Evolutionary conservation across 2,797 vertebrate genomes (phyloP), one percentile per base, ranked within the genome.

Genomic region (Euthynnus affinis): DNA sequence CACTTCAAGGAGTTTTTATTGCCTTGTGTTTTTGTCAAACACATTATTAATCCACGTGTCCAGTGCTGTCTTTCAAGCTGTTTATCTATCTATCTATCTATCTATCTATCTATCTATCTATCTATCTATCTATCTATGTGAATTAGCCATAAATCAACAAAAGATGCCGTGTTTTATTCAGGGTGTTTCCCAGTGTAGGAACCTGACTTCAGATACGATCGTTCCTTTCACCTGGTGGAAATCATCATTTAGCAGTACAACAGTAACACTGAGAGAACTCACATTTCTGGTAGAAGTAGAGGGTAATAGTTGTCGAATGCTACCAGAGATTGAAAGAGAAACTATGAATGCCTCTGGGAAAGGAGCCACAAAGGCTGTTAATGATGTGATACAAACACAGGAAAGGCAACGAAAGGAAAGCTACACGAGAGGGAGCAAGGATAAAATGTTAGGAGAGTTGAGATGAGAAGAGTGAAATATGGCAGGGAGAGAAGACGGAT

Each of bases 391-490:
- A 58, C 62, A 87, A 76, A 71, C 46, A 52, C 1, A 37, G 37
- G 37, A 9, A 57, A 20, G 42, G 61, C 51, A 67, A 78, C 44
- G 64, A 83, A 80, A 61, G 3, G 53, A 61, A 55, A 70, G 64
- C 56, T 58, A 44, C 66, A 63, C 29, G 68, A 83, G 42, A 79
- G 57, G 72, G 52, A 77, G 61, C 32, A 57, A 2, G 53, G 64
- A 68, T 82, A 48, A 78, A 87, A 82, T 71, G 71, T 72, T 60
- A 60, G 75, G 71, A 70, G 69, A 78, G 78, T 1, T 9, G 57
- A 86, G 78, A 86, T 66, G 83, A 87, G 83, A 85, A 57, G 67
- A 89, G 82, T 77, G 78, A 89, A 90, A 91, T 76, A 81, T 89
- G 80, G 87, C 72, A 77, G 76, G 58, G 68, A 82, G 40, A 59